Evolutionary conservation across 1,140 invertebrate genomes (phyloP).

Genomic region (Drosophila trapezifrons): DNA sequence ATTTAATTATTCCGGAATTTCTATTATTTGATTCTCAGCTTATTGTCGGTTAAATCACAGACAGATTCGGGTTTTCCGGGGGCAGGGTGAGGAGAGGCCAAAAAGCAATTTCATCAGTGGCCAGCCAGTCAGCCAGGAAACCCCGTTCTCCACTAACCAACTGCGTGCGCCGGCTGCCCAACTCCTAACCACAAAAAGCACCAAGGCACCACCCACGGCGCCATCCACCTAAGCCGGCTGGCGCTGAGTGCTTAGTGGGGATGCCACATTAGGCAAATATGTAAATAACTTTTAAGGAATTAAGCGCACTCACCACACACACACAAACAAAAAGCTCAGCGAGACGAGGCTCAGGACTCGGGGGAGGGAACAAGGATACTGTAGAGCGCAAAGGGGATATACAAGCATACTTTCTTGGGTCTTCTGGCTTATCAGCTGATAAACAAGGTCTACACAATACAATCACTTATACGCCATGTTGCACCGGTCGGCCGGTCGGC

Average conservation of each 20-base stretch:
- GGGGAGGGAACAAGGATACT: conserved; percentile 4
- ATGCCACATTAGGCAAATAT: conserved; percentile 77
- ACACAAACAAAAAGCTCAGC: conserved; percentile 54
- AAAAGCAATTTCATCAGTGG: conserved; percentile 55
- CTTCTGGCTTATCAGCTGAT: conserved; percentile 45
- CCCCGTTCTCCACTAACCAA: conserved; percentile 27
- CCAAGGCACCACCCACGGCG: conserved; percentile 21
- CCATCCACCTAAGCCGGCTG: conserved; percentile 46
- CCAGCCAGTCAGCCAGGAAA: conserved; percentile 10
- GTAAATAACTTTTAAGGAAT: conserved; percentile 83
- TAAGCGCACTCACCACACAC: conserved; percentile 71
- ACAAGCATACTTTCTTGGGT: conserved; percentile 14
- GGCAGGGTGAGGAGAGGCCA: background rate
- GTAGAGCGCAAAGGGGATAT: background rate
- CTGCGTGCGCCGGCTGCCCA: conserved; percentile 27
- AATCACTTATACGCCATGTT: conserved; percentile 80
- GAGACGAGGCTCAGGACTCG: conserved; percentile 9
- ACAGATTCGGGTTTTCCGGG: conserved; percentile 31
- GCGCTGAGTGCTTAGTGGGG: conserved; percentile 59
- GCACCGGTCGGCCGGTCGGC: conserved; percentile 35
- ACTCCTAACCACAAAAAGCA: conserved; percentile 44
- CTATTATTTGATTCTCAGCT: conserved; percentile 48
- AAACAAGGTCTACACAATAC: conserved; percentile 64
- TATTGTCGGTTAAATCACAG: conserved; percentile 53
- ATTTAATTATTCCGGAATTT: conserved; percentile 55